Evolutionary conservation across 2,797 vertebrate genomes (phyloP).

Genomic region (Spinus pinus): DNA sequence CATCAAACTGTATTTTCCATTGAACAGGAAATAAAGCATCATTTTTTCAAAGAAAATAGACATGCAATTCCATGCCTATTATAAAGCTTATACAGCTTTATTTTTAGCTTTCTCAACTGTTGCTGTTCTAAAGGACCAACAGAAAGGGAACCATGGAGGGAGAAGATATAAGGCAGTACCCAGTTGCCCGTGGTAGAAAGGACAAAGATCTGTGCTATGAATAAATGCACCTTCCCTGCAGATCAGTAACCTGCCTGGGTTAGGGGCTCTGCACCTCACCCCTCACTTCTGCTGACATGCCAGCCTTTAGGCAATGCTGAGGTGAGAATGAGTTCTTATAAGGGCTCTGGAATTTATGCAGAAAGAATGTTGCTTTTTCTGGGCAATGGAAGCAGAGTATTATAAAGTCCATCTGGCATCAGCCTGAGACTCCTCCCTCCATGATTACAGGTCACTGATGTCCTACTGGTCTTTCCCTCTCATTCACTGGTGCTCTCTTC

Average conservation of each 20-base stretch:
- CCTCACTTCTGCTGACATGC: not conserved
- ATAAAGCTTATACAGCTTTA: conserved; percentile 47
- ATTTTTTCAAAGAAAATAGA: conserved; percentile 47
- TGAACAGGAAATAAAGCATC: conserved; percentile 53
- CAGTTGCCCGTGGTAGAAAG: not conserved
- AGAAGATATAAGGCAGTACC: not conserved
- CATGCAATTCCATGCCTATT: conserved; percentile 63
- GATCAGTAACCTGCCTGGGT: not conserved
- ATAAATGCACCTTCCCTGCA: not conserved
- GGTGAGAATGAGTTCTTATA: not conserved
- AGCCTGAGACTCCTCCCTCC: not conserved
- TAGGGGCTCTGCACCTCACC: not conserved
- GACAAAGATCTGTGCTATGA: not conserved
- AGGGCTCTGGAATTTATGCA: not conserved
- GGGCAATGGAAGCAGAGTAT: not conserved
- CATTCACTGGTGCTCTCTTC: not conserved
- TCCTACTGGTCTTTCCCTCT: not conserved
- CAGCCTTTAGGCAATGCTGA: not conserved
- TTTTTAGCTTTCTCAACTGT: conserved; percentile 23
- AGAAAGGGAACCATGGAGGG: not conserved
- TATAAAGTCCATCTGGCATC: not conserved
- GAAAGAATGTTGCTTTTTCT: not conserved
- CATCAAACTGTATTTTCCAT: conserved; percentile 60
- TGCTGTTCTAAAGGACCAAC: conserved; percentile 1
- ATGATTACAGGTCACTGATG: not conserved